Evolutionary conservation across 1,140 invertebrate species (phyloP).

Genomic region (Muscidifurax raptorellus): DNA sequence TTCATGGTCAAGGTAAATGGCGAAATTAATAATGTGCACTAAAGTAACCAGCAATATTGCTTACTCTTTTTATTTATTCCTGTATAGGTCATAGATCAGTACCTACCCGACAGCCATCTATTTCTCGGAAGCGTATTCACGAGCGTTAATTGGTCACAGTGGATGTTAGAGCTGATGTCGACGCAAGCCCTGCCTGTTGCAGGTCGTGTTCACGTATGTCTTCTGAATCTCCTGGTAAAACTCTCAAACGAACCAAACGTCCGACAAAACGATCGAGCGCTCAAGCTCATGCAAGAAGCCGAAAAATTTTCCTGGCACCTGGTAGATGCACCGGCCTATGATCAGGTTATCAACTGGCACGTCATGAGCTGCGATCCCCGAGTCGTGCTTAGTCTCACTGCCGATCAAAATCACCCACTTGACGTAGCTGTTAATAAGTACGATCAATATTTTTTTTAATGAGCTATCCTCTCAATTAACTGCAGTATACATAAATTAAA

Average conservation of each 20-base stretch:
- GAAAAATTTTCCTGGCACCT: slow-evolving; percentile 83
- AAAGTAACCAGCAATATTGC: background rate
- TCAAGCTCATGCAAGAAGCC: slow-evolving; percentile 78
- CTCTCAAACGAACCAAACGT: slow-evolving; percentile 84
- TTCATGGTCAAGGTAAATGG: slow-evolving; percentile 80
- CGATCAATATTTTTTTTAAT: slow-evolving; percentile 41
- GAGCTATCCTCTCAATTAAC: background rate
- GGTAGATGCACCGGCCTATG: slow-evolving; percentile 81
- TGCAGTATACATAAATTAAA: background rate
- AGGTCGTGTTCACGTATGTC: slow-evolving; percentile 75
- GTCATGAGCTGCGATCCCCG: slow-evolving; percentile 85
- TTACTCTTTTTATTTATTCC: background rate
- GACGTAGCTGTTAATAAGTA: slow-evolving; percentile 77
- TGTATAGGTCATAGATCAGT: slow-evolving; percentile 78
- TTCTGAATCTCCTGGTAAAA: slow-evolving; percentile 82
- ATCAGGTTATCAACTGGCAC: slow-evolving; percentile 85
- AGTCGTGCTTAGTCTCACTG: slow-evolving; percentile 78
- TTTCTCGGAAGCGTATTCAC: slow-evolving; percentile 85
- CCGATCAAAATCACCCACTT: slow-evolving; percentile 72
- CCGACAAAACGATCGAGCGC: slow-evolving; percentile 77
- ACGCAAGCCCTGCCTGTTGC: slow-evolving; percentile 67
- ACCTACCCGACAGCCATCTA: slow-evolving; percentile 82
- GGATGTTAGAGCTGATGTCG: slow-evolving; percentile 72
- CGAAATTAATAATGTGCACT: background rate
- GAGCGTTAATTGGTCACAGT: slow-evolving; percentile 78